These are phyloP conservation scores for Acleris literana DNA, from an alignment of 2,888 invertebrate species.

Conservation along the genomic window DNA sequence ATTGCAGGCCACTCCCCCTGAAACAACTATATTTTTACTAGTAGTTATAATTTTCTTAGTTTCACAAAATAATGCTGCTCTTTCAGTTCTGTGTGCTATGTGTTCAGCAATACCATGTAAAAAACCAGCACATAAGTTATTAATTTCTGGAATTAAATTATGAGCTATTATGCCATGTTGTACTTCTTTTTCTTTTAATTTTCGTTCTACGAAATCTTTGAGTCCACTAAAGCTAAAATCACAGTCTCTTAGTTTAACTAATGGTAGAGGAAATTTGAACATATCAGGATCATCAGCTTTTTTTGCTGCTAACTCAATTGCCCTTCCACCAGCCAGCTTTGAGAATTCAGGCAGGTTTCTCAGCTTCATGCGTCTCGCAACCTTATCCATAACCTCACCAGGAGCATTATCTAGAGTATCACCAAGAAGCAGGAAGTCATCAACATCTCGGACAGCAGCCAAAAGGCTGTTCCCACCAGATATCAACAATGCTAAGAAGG, in stretches of 20 bases:
- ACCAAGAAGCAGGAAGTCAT: slow-evolving; percentile 92
- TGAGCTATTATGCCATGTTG: slow-evolving; percentile 84
- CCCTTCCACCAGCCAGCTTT: slow-evolving; percentile 91
- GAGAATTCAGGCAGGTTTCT: slow-evolving; percentile 89
- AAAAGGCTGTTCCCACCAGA: slow-evolving; percentile 97
- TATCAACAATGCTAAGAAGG: slow-evolving; percentile 93
- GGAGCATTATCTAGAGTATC: slow-evolving; percentile 93
- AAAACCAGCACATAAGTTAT: slow-evolving; percentile 94
- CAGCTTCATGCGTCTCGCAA: slow-evolving; percentile 92
- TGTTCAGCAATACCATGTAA: slow-evolving; percentile 90
- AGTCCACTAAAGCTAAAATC: slow-evolving; percentile 96
- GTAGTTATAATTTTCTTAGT: slow-evolving; percentile 82
- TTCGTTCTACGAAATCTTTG: slow-evolving; percentile 84
- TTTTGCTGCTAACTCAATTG: slow-evolving; percentile 92
- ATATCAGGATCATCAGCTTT: slow-evolving; percentile 85
- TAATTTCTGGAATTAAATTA: slow-evolving; percentile 88
- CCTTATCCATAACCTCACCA: slow-evolving; percentile 97
- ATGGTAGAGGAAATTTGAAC: slow-evolving; percentile 87
- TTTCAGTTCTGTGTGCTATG: slow-evolving; percentile 90
- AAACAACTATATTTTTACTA: slow-evolving; percentile 88
- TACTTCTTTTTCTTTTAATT: slow-evolving; percentile 84
- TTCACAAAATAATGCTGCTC: slow-evolving; percentile 90
- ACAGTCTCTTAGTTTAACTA: slow-evolving; percentile 88
- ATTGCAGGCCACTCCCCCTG: slow-evolving; percentile 98
- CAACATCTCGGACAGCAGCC: slow-evolving; percentile 88